A percentile compares a stretch with the other conserved stretches of the same genome.
Evolutionary conservation across 2,888 invertebrate species (phyloP).

Genomic region (Argyresthia goedartella): DNA sequence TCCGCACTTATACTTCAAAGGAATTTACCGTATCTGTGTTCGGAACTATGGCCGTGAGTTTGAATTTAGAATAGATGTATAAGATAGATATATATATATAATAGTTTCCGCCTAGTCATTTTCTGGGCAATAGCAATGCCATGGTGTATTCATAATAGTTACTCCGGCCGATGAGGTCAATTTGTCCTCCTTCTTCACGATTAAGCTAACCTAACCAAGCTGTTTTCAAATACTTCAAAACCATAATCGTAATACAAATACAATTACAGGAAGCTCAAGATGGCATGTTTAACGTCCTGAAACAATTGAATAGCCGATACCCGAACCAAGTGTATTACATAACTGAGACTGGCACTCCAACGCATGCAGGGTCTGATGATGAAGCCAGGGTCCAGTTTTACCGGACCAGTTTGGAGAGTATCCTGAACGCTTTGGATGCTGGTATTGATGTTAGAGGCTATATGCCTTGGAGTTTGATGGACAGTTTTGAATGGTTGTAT

Average conservation of each 20-base stretch:
- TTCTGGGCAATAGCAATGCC: not conserved
- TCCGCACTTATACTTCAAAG: conserved; percentile 11
- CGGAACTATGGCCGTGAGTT: not conserved
- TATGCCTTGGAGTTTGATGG: conserved; percentile 74
- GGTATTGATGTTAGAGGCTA: conserved; percentile 64
- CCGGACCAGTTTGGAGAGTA: conserved; percentile 45
- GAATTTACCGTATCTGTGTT: not conserved
- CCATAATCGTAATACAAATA: not conserved
- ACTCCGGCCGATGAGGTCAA: not conserved
- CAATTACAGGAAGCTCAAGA: conserved; percentile 62
- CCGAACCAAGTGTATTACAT: conserved; percentile 66
- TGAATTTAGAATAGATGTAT: not conserved
- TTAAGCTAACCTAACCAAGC: too few relatives aligned
- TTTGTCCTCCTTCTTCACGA: not conserved
- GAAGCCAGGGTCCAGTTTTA: conserved; percentile 51
- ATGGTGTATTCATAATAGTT: not conserved
- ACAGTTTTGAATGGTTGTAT: conserved; percentile 74
- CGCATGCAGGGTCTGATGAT: conserved; percentile 57
- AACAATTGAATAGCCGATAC: conserved; percentile 55
- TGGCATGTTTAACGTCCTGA: conserved; percentile 68
- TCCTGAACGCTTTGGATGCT: conserved; percentile 49
- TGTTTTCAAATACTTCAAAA: not conserved
- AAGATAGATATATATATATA: not conserved
- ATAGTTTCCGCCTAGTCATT: not conserved
- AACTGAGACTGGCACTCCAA: conserved; percentile 73